These are phyloP conservation scores for Xenopus borealis DNA, from an alignment of 2,113 vertebrate species.

Conservation along the genomic window DNA sequence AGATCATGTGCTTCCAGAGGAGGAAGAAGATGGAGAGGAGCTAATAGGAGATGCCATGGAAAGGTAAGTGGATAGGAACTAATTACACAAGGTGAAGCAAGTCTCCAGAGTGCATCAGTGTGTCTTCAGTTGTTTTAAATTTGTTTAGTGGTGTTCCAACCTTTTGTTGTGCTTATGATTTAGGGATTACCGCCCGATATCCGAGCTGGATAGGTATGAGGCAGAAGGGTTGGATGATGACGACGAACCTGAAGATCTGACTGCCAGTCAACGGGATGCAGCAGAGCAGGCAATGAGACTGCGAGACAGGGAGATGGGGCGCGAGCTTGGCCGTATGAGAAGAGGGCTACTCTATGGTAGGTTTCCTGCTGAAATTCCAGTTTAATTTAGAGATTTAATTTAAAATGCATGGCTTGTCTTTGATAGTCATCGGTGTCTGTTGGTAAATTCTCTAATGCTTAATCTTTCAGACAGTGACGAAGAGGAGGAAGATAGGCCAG, in stretches of 20 bases:
- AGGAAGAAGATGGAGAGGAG: constrained; percentile 87
- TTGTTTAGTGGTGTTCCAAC: neutral
- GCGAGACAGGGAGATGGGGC: constrained; percentile 77
- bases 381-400: too few species aligned
- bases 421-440: neutral
- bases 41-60: constrained; percentile 95
- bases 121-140: too few species aligned
- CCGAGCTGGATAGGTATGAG: constrained; percentile 87
- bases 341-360: constrained; percentile 80
- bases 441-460: neutral
- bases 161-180: neutral
- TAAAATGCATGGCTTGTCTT: neutral
- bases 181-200: constrained; percentile 92
- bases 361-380: constrained; percentile 15
- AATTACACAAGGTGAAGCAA: too few species aligned
- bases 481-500: constrained; percentile 86
- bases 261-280: constrained; percentile 82
- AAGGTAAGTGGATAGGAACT: constrained; percentile 63
- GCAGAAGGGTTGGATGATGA: constrained; percentile 86
- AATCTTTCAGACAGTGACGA: constrained; percentile 82
- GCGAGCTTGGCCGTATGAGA: constrained; percentile 77
- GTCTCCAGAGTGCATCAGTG: too few species aligned
- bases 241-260: constrained; percentile 86
- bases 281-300: constrained; percentile 86
- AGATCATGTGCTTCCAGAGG: constrained; percentile 71